Evolutionary conservation across 2,888 invertebrate genomes (phyloP).

Genomic region (Luperina nickerlii): DNA sequence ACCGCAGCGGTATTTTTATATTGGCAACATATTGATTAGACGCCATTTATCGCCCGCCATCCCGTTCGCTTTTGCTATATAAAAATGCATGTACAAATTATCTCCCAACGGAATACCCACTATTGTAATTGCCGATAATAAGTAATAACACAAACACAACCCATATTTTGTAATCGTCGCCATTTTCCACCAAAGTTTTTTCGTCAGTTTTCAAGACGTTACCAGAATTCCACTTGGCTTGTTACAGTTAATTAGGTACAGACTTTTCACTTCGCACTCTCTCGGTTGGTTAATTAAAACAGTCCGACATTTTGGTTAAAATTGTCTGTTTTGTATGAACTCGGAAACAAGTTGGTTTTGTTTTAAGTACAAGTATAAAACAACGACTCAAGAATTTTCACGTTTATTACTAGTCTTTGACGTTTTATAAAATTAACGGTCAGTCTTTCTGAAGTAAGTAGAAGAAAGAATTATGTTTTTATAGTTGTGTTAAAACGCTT

Average conservation of each 20-base stretch:
- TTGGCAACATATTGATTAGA: background rate
- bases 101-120: too few species aligned
- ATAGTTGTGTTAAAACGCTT: background rate
- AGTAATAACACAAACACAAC: background rate
- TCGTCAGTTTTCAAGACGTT: conserved; percentile 19
- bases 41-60: too few species aligned
- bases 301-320: conserved; percentile 42
- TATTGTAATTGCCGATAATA: too few species aligned
- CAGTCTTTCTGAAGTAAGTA: background rate
- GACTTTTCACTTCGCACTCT: conserved; percentile 71
- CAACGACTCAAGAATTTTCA: background rate
- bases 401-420: background rate
- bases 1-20: background rate
- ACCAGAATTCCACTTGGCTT: conserved; percentile 42
- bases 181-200: background rate
- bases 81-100: too few species aligned
- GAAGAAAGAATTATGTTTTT: too few species aligned
- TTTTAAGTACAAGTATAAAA: background rate
- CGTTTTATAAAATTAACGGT: background rate
- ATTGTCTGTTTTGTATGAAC: conserved; percentile 35
- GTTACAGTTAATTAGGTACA: conserved; percentile 69
- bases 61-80: too few species aligned
- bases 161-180: background rate
- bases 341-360: conserved; percentile 3
- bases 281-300: conserved; percentile 61